Percentiles rank a stretch among this genome's conserved stretches.
These are phyloP conservation scores for Nomia melanderi DNA, from an alignment of 1,140 invertebrate genomes.

Conservation along the genomic window DNA sequence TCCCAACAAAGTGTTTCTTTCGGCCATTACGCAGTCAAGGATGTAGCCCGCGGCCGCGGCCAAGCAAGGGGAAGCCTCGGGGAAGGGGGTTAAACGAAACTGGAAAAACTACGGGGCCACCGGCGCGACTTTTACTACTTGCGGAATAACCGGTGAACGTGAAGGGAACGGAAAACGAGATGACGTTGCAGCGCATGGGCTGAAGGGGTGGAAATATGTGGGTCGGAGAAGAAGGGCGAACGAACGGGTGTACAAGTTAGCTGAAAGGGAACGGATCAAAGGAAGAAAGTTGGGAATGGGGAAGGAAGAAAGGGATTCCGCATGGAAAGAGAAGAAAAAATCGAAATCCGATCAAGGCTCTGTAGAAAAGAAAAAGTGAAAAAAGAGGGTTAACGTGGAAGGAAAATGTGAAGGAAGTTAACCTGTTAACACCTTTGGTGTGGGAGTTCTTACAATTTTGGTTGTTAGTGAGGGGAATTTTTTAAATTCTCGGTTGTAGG, in stretches of 20 bases:
- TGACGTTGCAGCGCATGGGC: too few species aligned
- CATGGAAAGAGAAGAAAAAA: neutral
- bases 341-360: neutral
- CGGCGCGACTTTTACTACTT: conserved; percentile 8
- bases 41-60: neutral
- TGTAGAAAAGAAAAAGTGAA: neutral
- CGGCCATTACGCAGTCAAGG: conserved; percentile 16
- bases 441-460: too few species aligned
- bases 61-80: conserved; percentile 1
- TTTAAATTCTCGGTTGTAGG: too few species aligned
- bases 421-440: too few species aligned
- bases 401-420: too few species aligned
- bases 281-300: neutral
- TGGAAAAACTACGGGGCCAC: conserved; percentile 4
- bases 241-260: neutral
- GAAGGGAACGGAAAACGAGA: neutral
- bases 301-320: neutral
- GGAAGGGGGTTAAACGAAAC: neutral
- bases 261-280: neutral
- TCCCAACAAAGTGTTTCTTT: conserved; percentile 44
- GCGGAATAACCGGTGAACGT: neutral
- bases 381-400: neutral
- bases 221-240: neutral
- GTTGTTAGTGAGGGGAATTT: too few species aligned
- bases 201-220: neutral